Percentiles rank a stretch among this genome's conserved stretches.
Evolutionary conservation across 1,140 invertebrate species (phyloP).

Genomic region (Pseudobourletiella spinata): DNA sequence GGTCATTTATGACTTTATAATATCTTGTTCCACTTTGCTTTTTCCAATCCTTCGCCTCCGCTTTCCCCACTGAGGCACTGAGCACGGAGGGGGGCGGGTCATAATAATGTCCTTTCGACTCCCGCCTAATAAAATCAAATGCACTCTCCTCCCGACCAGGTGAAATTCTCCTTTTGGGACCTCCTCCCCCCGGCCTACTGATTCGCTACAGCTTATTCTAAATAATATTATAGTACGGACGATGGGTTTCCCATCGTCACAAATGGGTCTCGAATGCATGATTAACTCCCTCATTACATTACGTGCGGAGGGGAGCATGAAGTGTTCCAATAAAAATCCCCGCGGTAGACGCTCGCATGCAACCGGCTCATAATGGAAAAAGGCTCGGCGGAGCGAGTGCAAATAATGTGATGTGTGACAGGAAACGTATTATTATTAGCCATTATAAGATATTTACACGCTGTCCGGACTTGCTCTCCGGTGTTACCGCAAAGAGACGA

Average conservation of each 20-base stretch:
- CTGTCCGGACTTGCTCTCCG: too few species aligned
- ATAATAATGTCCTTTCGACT: too few species aligned
- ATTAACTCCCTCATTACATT: slow-evolving; percentile 6
- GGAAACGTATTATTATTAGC: slow-evolving; percentile 2
- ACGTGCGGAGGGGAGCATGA: background rate
- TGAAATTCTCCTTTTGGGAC: too few species aligned
- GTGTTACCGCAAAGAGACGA: too few species aligned
- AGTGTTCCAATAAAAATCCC: background rate
- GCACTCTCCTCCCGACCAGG: too few species aligned
- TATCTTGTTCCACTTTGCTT: too few species aligned
- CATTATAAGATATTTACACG: slow-evolving; percentile 5
- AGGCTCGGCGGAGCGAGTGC: background rate
- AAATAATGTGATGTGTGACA: slow-evolving; percentile 6
- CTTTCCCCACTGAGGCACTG: too few species aligned
- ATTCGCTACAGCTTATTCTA: too few species aligned
- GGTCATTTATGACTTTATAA: too few species aligned
- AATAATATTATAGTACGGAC: background rate
- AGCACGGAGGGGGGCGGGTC: too few species aligned
- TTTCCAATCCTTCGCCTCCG: too few species aligned
- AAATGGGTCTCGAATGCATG: background rate
- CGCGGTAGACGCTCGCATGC: background rate
- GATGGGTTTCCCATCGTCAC: background rate
- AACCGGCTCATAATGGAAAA: slow-evolving; percentile 6
- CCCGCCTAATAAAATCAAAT: background rate
- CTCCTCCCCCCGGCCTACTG: too few species aligned